phyloP scores from a whole-genome alignment of 2,113 vertebrate species.

The Gallinago jamesoni region DNA sequence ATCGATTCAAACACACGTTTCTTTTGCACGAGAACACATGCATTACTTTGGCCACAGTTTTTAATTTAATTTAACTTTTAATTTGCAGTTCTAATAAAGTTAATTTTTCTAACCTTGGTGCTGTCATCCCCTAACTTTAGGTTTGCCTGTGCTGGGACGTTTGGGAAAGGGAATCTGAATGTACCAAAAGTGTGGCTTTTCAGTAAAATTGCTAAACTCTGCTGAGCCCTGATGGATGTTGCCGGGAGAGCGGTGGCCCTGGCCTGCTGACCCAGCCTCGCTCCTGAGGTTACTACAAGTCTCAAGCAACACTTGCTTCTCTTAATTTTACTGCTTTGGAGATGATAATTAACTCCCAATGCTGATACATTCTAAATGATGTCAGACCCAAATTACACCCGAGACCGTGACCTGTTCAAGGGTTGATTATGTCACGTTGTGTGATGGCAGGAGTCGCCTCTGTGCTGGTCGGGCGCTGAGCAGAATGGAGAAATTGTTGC shows the following conservation, averaged over 20 bases:
- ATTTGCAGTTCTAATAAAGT: no score
- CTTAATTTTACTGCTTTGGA: background rate
- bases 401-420: background rate
- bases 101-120: background rate
- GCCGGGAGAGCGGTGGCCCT: background rate
- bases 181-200: background rate
- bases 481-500: background rate
- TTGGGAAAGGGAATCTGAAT: background rate
- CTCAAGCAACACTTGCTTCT: background rate
- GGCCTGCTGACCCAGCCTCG: accelerated
- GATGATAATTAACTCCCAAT: background rate
- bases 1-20: accelerated
- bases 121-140: background rate
- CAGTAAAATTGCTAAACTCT: background rate
- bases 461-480: accelerated
- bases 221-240: accelerated
- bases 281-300: accelerated
- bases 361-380: background rate
- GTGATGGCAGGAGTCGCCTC: background rate
- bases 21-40: accelerated
- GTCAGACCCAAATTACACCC: background rate
- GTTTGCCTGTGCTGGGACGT: background rate
- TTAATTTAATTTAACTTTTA: background rate
- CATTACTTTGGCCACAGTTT: accelerated
- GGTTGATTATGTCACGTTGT: background rate